Conservation (phyloP, 2,888 invertebrate genomes). For the Crossocerus cetratus region DNA sequence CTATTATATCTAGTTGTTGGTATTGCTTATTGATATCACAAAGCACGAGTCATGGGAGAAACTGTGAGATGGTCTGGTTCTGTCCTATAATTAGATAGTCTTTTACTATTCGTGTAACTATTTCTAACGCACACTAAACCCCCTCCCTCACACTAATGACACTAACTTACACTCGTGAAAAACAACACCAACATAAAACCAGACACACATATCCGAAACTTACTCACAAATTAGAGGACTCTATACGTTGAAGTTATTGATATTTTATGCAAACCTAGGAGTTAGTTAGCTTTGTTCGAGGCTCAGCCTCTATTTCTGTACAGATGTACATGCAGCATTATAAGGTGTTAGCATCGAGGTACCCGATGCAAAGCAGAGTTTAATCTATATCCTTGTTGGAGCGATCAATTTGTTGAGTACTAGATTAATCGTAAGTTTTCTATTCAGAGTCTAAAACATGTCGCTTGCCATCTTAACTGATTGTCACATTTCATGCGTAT, state of each 20-base stretch:
- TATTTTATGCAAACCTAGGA: constrained; percentile 36
- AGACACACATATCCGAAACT: constrained; percentile 1
- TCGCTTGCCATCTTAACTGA: constrained; percentile 21
- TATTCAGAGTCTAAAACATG: constrained; percentile 45
- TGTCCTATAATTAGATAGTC: constrained; percentile 42
- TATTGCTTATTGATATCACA: too few relatives aligned
- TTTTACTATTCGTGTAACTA: constrained; percentile 45
- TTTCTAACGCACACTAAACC: constrained; percentile 19
- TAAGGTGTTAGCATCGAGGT: not conserved
- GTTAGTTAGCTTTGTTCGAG: constrained; percentile 28
- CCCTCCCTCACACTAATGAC: constrained; percentile 9
- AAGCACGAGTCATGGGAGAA: too few relatives aligned
- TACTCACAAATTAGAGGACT: too few relatives aligned
- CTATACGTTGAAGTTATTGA: constrained; percentile 37
- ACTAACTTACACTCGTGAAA: too few relatives aligned
- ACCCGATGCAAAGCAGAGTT: constrained; percentile 19
- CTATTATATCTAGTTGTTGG: too few relatives aligned
- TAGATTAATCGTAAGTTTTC: constrained; percentile 30
- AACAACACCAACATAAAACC: not conserved
- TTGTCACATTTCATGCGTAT: too few relatives aligned
- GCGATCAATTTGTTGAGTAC: constrained; percentile 41
- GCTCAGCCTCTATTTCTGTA: constrained; percentile 16
- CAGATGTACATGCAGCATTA: constrained; percentile 5
- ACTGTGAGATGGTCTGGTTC: too few relatives aligned
- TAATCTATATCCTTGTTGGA: constrained; percentile 22